A percentile compares a stretch with the other conserved stretches of the same genome.
Evolutionary conservation across 2,888 invertebrate genomes (phyloP).

Genomic region (Mythimna albipuncta): DNA sequence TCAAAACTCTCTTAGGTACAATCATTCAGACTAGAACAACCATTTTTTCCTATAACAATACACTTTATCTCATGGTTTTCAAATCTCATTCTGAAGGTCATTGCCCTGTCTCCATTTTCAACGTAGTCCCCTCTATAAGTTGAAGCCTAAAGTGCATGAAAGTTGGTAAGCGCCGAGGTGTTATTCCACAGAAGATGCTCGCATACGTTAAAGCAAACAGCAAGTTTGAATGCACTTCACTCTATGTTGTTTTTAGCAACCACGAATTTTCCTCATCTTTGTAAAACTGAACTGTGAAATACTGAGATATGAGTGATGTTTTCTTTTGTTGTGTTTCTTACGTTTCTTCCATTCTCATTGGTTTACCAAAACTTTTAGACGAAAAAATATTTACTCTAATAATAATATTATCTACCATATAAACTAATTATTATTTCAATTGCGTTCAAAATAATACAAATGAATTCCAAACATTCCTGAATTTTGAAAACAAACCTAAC

Average conservation of each 20-base stretch:
- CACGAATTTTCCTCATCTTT: conserved; percentile 53
- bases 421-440: not conserved
- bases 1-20: not conserved
- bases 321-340: conserved; percentile 21
- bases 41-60: not conserved
- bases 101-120: conserved; percentile 39
- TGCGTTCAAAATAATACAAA: not conserved
- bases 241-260: conserved; percentile 57
- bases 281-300: conserved; percentile 40
- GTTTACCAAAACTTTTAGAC: not conserved
- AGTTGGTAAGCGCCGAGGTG: conserved; percentile 61
- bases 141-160: conserved; percentile 54
- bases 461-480: not conserved
- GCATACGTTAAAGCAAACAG: conserved; percentile 64
- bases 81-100: conserved; percentile 26
- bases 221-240: conserved; percentile 61
- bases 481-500: conserved; percentile 28
- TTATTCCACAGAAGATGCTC: conserved; percentile 64
- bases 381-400: not conserved
- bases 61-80: not conserved
- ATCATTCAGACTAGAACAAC: not conserved
- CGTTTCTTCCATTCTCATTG: not conserved
- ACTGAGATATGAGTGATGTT: conserved; percentile 25
- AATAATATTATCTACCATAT: not conserved
- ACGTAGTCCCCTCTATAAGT: conserved; percentile 24